phyloP scores from a whole-genome alignment of 2,888 invertebrate genomes.

The Cinara cedri region DNA sequence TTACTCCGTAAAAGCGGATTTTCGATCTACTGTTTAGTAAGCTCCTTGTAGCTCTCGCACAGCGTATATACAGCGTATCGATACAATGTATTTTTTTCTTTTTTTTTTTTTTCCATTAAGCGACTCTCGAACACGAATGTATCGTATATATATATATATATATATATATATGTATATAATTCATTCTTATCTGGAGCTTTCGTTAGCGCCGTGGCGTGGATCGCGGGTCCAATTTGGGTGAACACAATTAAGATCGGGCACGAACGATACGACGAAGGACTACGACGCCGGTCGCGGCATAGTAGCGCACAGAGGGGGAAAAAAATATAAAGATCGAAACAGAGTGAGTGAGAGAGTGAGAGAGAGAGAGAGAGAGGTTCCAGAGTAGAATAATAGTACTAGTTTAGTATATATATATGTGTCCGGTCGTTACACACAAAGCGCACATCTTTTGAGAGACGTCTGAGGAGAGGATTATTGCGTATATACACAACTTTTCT shows the following conservation, averaged over 20 bases:
- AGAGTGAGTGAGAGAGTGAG: not conserved
- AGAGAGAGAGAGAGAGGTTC: not conserved
- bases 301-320: not conserved
- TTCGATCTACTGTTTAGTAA: too few relatives aligned
- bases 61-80: too few relatives aligned
- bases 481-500: slow-evolving; percentile 41
- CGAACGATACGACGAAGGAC: slow-evolving; percentile 26
- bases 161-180: slow-evolving; percentile 2
- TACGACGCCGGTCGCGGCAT: too few relatives aligned
- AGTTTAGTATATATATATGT: too few relatives aligned
- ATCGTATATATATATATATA: not conserved
- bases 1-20: too few relatives aligned
- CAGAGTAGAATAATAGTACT: not conserved
- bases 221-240: slow-evolving; percentile 43
- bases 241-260: slow-evolving; percentile 51
- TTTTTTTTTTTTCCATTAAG: not conserved
- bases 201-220: not conserved
- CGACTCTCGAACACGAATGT: not conserved
- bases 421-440: slow-evolving; percentile 53
- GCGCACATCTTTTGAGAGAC: slow-evolving; percentile 53
- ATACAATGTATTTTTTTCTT: not conserved
- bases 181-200: slow-evolving; percentile 27
- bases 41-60: too few relatives aligned
- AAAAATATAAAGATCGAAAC: not conserved
- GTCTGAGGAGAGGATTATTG: slow-evolving; percentile 48